These are phyloP conservation scores for Scleropages formosus DNA, from an alignment of 2,797 vertebrate species.

Conservation along the genomic window DNA sequence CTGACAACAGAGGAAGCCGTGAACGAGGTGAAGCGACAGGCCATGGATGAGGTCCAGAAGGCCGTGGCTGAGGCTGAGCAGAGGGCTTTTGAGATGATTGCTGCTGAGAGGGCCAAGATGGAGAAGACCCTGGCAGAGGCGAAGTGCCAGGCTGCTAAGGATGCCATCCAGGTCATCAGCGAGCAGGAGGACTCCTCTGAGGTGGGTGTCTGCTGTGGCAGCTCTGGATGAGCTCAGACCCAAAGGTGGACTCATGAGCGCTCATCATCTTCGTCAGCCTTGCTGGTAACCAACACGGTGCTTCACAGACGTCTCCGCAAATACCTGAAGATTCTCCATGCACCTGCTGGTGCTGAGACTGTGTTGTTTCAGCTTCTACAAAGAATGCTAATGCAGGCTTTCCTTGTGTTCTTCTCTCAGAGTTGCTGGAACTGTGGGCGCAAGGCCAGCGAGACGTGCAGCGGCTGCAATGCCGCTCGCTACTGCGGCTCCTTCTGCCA, in stretches of 20 bases:
- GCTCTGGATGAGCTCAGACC: no score
- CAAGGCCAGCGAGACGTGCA: slow-evolving; percentile 98
- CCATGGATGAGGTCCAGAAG: slow-evolving; percentile 98
- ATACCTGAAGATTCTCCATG: no score
- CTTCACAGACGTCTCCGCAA: no score
- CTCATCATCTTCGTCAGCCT: no score
- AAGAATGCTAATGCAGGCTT: neutral
- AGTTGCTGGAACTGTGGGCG: slow-evolving; percentile 98
- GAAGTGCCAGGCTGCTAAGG: slow-evolving; percentile 92
- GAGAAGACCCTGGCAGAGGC: slow-evolving; percentile 92
- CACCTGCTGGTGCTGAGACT: no score
- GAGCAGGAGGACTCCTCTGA: slow-evolving; percentile 97
- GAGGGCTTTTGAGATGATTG: slow-evolving; percentile 97
- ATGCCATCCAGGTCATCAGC: slow-evolving; percentile 90
- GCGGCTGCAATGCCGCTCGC: slow-evolving; percentile 93
- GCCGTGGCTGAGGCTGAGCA: slow-evolving; percentile 94
- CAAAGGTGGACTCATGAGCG: no score
- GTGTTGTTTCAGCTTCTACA: neutral
- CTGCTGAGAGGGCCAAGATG: slow-evolving; percentile 92
- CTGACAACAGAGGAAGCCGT: slow-evolving; percentile 85
- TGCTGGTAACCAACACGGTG: no score
- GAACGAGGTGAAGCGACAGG: slow-evolving; percentile 97
- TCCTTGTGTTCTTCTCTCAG: slow-evolving; percentile 57
- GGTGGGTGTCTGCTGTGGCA: slow-evolving; percentile 63
- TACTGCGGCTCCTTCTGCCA: slow-evolving; percentile 99